A percentile compares a stretch with the other conserved stretches of the same genome.
Conservation (phyloP, 2,888 invertebrate species). For the Cephus sareptanus region DNA sequence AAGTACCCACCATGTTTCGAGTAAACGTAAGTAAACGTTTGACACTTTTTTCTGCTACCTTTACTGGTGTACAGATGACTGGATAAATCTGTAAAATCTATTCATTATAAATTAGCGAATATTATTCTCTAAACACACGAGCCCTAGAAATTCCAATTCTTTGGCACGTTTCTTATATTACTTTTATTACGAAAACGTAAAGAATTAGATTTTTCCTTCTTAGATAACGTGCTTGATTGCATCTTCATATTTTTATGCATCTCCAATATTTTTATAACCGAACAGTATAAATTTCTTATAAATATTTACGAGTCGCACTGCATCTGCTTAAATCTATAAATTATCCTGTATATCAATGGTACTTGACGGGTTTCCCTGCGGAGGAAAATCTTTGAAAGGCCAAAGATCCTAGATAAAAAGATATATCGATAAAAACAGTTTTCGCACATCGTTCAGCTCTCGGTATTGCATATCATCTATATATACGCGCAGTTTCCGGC, state of each 20-base stretch:
- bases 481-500: constrained; percentile 57
- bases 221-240: not conserved
- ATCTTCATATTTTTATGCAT: not conserved
- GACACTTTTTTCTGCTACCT: not conserved
- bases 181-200: not conserved
- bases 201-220: not conserved
- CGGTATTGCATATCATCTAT: constrained; percentile 34
- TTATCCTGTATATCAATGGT: not conserved
- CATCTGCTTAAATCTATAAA: not conserved
- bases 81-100: not conserved
- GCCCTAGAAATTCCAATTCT: not conserved
- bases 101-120: not conserved
- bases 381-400: not conserved
- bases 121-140: not conserved
- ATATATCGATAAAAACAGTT: constrained; percentile 17
- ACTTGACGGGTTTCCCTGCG: not conserved
- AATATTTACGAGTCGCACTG: not conserved
- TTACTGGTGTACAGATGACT: not conserved
- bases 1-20: constrained; percentile 87
- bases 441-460: constrained; percentile 26
- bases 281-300: not conserved
- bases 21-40: constrained; percentile 74
- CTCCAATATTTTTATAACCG: not conserved
- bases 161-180: not conserved
- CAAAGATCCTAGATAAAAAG: constrained; percentile 2